Conservation (phyloP, 2,113 vertebrate species). For the Myrmophylax atrothorax region DNA sequence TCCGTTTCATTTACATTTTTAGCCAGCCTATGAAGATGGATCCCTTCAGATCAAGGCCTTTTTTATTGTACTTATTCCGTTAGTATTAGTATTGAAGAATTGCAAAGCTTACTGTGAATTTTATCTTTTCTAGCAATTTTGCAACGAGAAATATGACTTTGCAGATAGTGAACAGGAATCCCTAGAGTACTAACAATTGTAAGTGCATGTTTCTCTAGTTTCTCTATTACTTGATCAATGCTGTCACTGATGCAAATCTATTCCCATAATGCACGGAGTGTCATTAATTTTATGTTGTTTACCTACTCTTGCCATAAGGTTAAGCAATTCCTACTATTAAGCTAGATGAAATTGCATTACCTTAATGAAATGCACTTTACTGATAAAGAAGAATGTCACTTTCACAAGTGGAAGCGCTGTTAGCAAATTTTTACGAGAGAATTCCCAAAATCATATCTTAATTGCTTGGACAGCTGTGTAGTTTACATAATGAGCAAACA, state of each 20-base stretch:
- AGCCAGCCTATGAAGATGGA: neutral
- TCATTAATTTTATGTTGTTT: conserved; percentile 85
- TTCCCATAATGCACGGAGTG: conserved; percentile 68
- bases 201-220: conserved; percentile 24
- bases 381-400: conserved; percentile 86
- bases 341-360: conserved; percentile 83
- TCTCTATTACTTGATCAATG: conserved; percentile 71
- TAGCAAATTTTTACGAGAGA: conserved; percentile 86
- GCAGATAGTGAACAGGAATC: conserved; percentile 5
- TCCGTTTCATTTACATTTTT: neutral
- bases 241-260: conserved; percentile 76
- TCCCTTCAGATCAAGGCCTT: neutral
- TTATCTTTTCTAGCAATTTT: conserved; percentile 40
- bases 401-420: conserved; percentile 84
- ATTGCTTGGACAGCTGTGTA: conserved; percentile 87
- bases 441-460: conserved; percentile 88
- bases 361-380: conserved; percentile 86
- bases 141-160: neutral
- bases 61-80: conserved; percentile 11
- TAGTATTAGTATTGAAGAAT: neutral
- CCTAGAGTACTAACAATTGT: conserved; percentile 34
- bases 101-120: neutral
- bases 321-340: conserved; percentile 84
- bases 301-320: conserved; percentile 82
- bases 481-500: conserved; percentile 88